These are phyloP conservation scores for Oreochromis spilurus DNA, from an alignment of 2,113 vertebrate species.

Conservation along the genomic window DNA sequence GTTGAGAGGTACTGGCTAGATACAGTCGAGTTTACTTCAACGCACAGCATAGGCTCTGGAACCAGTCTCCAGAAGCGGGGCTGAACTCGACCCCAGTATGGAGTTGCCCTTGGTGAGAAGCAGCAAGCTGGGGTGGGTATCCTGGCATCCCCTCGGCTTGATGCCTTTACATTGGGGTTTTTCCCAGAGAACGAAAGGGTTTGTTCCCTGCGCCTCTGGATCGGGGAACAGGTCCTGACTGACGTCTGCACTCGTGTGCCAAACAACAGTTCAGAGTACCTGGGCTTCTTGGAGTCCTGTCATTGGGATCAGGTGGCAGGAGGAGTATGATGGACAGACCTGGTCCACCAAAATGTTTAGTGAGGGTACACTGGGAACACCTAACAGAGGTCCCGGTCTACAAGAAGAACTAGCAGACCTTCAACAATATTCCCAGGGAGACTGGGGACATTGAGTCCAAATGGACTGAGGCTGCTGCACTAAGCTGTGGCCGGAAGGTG, in stretches of 20 bases:
- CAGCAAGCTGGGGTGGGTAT: neutral
- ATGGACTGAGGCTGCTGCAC: neutral
- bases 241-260: fast-evolving
- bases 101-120: neutral
- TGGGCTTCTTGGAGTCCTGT: neutral
- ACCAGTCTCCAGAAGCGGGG: neutral
- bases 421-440: neutral
- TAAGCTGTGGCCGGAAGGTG: neutral
- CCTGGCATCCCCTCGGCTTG: neutral
- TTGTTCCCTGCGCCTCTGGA: neutral
- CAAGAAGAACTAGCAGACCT: neutral
- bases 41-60: neutral
- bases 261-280: neutral
- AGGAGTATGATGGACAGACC: neutral
- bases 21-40: neutral
- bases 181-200: neutral
- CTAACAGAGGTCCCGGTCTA: neutral
- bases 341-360: neutral
- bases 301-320: neutral
- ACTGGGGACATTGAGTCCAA: neutral
- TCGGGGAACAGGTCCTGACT: neutral
- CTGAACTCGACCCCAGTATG: neutral
- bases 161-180: neutral
- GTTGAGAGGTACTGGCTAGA: neutral
- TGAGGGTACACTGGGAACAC: neutral